Evolutionary conservation across 2,888 invertebrate species (phyloP), one percentile per base, ranked within the genome.

Genomic region (Rhodophaea formosa): DNA sequence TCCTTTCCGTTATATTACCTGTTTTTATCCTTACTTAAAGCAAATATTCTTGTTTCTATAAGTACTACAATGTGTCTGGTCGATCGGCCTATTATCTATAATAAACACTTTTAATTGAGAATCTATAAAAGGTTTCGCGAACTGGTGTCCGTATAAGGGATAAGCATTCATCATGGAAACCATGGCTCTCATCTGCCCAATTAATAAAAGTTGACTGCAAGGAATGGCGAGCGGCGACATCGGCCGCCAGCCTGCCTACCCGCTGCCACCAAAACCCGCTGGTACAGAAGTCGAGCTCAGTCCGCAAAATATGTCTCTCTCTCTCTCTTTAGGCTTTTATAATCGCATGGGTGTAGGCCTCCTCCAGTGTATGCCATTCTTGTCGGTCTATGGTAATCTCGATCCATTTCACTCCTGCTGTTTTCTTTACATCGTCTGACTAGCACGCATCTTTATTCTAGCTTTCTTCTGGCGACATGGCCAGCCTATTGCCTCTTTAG

Each of bases 21-120:
- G 86, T 86, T 88, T 86, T 88, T 88, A 86, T 84, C 77, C 79
- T 80, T 79, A 82, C 85, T 85, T 82, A 87, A 88, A 89, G 89
- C 87, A 90, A 89, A 89, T 89, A 91, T 89, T 86, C 86, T 80
- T 80, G 84, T 86, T 86, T 82, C 84, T 84, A 79, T 83, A 86
- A 84, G 84, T 77, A 76, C 78, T 73, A 79, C 82, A 81, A 71
- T 74, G 86, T 82, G 86, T 82, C 81, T 78, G 79, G 76, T 76
- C 81, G 82, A 77, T 77, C 82, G 82, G 72, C 85, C 85, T 86
- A 88, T 88, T 89, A 89, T 84, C 85, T 85, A 87, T 89, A 89
- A 89, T 90, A 90, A 87, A 91, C 86, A 84, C 82, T 89, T 88
- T 90, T 91, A 91, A 91, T 91, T 90, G 88, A 86, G 88, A 90